phyloP scores from a whole-genome alignment of 2,113 vertebrate genomes.

The Ameiurus melas region DNA sequence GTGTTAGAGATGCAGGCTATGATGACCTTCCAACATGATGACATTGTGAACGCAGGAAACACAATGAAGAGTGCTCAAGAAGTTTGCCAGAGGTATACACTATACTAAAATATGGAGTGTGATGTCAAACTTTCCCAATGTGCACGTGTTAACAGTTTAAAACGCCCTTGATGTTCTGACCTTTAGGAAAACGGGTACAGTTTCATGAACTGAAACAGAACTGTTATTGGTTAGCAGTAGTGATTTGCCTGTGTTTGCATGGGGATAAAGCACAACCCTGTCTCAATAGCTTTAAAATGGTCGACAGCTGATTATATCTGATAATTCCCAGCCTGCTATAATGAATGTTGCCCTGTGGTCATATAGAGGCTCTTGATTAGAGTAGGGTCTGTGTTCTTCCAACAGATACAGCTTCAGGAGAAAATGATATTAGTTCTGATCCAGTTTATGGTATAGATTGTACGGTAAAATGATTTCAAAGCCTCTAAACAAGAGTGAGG shows the following conservation, averaged over 20 bases:
- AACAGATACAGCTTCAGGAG: neutral
- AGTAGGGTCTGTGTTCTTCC: neutral
- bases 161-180: neutral
- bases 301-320: neutral
- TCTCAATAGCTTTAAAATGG: slow-evolving; percentile 18
- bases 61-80: slow-evolving; percentile 82
- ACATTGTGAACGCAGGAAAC: slow-evolving; percentile 76
- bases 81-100: slow-evolving; percentile 76
- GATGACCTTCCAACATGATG: slow-evolving; percentile 83
- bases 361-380: neutral
- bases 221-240: neutral
- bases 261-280: slow-evolving; percentile 1
- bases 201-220: slow-evolving; percentile 49
- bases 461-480: neutral
- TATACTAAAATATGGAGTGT: neutral
- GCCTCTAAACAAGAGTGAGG: neutral
- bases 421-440: neutral
- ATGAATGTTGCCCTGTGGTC: slow-evolving; percentile 15
- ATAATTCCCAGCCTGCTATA: slow-evolving; percentile 7
- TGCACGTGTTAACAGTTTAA: neutral
- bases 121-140: neutral
- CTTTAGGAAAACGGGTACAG: slow-evolving; percentile 46
- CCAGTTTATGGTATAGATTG: neutral
- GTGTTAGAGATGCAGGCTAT: slow-evolving; percentile 84
- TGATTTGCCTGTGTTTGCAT: slow-evolving; percentile 65